Evolutionary conservation across 2,888 invertebrate genomes (phyloP).

Genomic region (Tetragnatha montana): DNA sequence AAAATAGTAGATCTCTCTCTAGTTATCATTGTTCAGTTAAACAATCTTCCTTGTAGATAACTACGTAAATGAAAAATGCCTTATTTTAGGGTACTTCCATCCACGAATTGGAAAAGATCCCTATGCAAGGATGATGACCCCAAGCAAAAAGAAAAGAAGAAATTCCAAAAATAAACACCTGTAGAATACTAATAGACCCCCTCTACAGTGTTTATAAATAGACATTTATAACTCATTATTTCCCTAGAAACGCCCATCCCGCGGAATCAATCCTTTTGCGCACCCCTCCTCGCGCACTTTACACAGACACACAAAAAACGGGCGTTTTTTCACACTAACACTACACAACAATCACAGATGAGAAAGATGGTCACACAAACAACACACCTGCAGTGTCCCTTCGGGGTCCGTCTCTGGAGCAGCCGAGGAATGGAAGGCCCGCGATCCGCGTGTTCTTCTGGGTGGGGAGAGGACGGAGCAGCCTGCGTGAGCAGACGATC

Average conservation of each 20-base stretch:
- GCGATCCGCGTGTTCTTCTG: slow-evolving; percentile 1
- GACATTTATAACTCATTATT: background rate
- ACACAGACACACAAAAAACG: slow-evolving; percentile 7
- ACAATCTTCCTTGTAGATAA: too few species aligned
- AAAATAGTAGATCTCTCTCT: too few species aligned
- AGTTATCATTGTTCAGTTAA: too few species aligned
- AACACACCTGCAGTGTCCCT: slow-evolving; percentile 45
- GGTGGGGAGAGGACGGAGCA: background rate
- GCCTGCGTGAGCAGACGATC: slow-evolving; percentile 40
- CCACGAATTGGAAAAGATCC: too few species aligned
- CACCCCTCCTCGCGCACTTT: slow-evolving; percentile 43
- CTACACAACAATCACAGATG: background rate
- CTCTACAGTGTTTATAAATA: background rate
- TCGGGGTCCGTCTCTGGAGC: slow-evolving; percentile 22
- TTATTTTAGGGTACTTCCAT: too few species aligned
- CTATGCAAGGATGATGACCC: too few species aligned
- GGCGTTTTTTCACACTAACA: background rate
- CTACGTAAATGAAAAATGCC: too few species aligned
- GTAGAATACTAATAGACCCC: too few species aligned
- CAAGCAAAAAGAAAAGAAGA: too few species aligned
- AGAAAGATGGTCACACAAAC: background rate
- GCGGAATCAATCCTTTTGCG: slow-evolving; percentile 32
- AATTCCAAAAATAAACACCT: too few species aligned
- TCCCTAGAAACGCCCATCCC: slow-evolving; percentile 37
- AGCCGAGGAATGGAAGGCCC: slow-evolving; percentile 31